These are phyloP conservation scores for Metopia argyrocephala DNA, from an alignment of 2,888 invertebrate species.

Conservation along the genomic window DNA sequence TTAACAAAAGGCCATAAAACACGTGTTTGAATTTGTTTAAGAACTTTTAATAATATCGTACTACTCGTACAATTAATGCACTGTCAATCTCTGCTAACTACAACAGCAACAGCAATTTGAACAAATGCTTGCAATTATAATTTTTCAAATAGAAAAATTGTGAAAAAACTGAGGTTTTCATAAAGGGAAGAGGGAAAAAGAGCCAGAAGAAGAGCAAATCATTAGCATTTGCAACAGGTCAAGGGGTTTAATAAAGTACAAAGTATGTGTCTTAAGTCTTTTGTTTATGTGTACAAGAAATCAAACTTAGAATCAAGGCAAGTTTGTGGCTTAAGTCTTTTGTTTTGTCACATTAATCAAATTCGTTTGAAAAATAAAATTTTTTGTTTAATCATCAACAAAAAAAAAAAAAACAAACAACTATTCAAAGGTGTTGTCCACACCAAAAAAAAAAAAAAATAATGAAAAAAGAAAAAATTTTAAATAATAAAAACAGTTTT, in stretches of 20 bases:
- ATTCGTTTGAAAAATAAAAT: background rate
- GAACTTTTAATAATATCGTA: constrained; percentile 22
- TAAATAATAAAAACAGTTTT: constrained; percentile 45
- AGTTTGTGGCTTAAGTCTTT: constrained; percentile 52
- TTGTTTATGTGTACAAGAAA: background rate
- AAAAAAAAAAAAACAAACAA: no score
- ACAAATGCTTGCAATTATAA: constrained; percentile 59
- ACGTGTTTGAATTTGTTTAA: constrained; percentile 61
- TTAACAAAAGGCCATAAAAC: constrained; percentile 50
- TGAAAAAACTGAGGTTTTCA: background rate
- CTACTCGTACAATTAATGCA: background rate
- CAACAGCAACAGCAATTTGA: background rate
- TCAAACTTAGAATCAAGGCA: background rate
- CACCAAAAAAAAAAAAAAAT: constrained; percentile 5
- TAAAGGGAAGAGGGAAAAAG: background rate
- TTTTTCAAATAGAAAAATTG: constrained; percentile 37
- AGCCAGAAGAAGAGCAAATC: constrained; percentile 3
- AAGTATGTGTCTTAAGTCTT: background rate
- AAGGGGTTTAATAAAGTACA: constrained; percentile 49
- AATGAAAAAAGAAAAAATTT: background rate
- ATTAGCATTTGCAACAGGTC: constrained; percentile 63
- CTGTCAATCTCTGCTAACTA: constrained; percentile 33
- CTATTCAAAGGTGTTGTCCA: constrained; percentile 40
- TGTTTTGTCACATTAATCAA: constrained; percentile 28
- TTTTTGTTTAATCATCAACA: constrained; percentile 46